Evolutionary conservation across 1,140 invertebrate species (phyloP), one percentile per base, ranked within the genome.

Genomic region (Cardiocondyla obscurior): DNA sequence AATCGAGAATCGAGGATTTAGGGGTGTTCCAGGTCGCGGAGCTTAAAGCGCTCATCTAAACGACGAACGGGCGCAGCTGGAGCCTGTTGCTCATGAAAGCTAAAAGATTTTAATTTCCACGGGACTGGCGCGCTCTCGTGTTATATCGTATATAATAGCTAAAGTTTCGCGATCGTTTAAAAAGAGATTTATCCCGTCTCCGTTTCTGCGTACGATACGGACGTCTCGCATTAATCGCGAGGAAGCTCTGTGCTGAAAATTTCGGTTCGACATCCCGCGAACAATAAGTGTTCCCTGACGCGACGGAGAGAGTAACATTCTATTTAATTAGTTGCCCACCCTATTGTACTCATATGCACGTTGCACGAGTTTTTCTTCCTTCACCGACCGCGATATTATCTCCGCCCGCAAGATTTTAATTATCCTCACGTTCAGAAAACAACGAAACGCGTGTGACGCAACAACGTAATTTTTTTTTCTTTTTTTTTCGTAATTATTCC

Each of bases 391-490:
- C 33, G 30, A 36, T 36, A 49, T 64, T 22, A 5, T 6, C 3
- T 28, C 36, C 1, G 25, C 16, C n/a, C 12, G 46, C 28, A 57
- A 53, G 64, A 30, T 79, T 79, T 79, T 79, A 79, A 69, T 69
- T 79, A 36, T 22, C 10, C 16, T 22, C 22, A n/a, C n/a, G 69
- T 42, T 42, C 25, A 3, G 8, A 44, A 69, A 51, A 79, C n/a
- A n/a, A 42, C 3, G 42, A 14, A 2, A 70, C 25, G 7, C 10
- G 3, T 33, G 12, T 16, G 19, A 74, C 28, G 12, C 14, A 22
- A 64, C 25, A 25, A 46, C 4, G 30, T 28, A 7, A n/a, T n/a
- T n/a, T n/a, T n/a, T n/a, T n/a, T n/a, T n/a, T n/a, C n/a, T n/a
- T 60, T 22, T 76, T 76, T 46, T 22, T 30, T 12, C 39, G 8